phyloP scores from a whole-genome alignment of 2,888 invertebrate species.

The Philaethria dido region DNA sequence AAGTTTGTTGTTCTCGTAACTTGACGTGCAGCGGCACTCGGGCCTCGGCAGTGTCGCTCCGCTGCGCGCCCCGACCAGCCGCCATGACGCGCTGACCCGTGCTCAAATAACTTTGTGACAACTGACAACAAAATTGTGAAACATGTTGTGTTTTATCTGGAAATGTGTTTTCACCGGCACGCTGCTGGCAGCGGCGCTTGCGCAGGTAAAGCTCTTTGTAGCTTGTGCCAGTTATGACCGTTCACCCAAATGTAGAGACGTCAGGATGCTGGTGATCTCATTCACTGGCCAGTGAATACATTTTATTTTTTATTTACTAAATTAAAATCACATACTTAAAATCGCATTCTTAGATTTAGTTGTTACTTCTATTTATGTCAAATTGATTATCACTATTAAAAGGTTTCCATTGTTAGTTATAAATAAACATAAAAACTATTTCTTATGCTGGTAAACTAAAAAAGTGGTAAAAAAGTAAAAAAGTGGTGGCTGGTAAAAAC shows the following conservation, averaged over 20 bases:
- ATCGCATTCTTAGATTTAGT: background rate
- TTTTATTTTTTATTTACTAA: background rate
- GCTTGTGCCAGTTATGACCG: slow-evolving; percentile 33
- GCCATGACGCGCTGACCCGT: slow-evolving; percentile 67
- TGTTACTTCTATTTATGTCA: background rate
- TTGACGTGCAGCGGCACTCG: slow-evolving; percentile 45
- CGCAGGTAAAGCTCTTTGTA: slow-evolving; percentile 64
- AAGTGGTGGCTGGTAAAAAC: background rate
- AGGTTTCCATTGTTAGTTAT: background rate
- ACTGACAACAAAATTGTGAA: slow-evolving; percentile 46
- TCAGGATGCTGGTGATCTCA: slow-evolving; percentile 48
- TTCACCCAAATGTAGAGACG: slow-evolving; percentile 37
- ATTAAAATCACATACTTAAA: background rate
- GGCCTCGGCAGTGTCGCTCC: slow-evolving; percentile 69
- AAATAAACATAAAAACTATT: background rate
- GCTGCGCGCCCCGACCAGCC: slow-evolving; percentile 69
- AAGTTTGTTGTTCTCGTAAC: slow-evolving; percentile 69
- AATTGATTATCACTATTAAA: background rate
- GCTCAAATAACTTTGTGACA: slow-evolving; percentile 34
- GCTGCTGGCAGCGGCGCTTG: slow-evolving; percentile 59
- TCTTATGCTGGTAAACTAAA: background rate
- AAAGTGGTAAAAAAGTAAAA: too few species aligned
- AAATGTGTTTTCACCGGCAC: slow-evolving; percentile 59
- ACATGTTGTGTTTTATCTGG: slow-evolving; percentile 66
- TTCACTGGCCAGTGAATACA: slow-evolving; percentile 27